These are phyloP conservation scores for Podilymbus podiceps DNA, from an alignment of 2,113 vertebrate genomes.

Conservation along the genomic window DNA sequence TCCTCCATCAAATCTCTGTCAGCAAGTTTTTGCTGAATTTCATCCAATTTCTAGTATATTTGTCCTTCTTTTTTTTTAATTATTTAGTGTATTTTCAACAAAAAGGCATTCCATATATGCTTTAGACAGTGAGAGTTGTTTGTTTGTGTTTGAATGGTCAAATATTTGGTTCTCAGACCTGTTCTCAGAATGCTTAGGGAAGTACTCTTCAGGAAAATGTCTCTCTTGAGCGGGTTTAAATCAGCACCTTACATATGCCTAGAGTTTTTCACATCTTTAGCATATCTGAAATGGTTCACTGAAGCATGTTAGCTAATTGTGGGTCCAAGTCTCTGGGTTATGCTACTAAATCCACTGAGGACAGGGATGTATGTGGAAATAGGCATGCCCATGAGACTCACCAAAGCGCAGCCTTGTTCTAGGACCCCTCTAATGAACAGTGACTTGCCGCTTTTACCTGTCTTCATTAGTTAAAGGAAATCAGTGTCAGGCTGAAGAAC, in stretches of 20 bases:
- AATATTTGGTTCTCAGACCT: background rate
- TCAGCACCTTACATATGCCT: background rate
- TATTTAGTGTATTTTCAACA: background rate
- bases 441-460: fast-evolving
- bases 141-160: background rate
- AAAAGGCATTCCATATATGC: background rate
- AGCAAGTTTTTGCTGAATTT: background rate
- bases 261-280: background rate
- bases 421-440: background rate
- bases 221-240: background rate
- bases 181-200: background rate
- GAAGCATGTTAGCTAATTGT: background rate
- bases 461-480: background rate
- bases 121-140: background rate
- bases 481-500: background rate
- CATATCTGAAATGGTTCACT: background rate
- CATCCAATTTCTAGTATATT: background rate
- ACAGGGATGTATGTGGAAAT: background rate
- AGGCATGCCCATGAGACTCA: background rate
- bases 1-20: background rate
- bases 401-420: background rate
- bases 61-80: background rate
- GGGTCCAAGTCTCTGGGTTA: fast-evolving
- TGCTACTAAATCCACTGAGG: background rate
- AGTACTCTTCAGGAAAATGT: background rate